Conservation (phyloP, 2,797 vertebrate species). For the Helostoma temminkii region DNA sequence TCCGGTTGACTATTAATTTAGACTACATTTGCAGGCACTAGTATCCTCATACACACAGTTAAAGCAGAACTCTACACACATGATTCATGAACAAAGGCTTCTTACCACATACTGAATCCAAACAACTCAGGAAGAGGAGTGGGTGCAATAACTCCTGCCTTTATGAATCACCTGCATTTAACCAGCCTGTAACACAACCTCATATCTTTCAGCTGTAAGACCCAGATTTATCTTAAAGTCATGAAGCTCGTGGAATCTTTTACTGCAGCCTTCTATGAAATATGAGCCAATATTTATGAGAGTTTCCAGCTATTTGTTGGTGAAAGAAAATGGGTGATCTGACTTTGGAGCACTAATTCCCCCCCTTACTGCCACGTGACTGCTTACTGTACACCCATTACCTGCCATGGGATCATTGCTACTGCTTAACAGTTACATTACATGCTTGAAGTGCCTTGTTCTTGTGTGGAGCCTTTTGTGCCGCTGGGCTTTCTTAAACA, state of each 20-base stretch:
- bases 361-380: conserved; percentile 22
- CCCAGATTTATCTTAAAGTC: conserved; percentile 8
- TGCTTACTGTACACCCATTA: conserved; percentile 41
- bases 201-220: conserved; percentile 19
- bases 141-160: conserved; percentile 6
- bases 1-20: conserved; percentile 11
- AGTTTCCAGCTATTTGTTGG: conserved; percentile 16
- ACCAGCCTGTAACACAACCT: conserved; percentile 18
- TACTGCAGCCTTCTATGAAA: conserved; percentile 35
- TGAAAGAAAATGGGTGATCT: conserved; percentile 39
- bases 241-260: conserved; percentile 37
- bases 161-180: conserved; percentile 37
- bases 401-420: conserved; percentile 21
- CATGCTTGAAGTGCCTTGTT: conserved; percentile 22
- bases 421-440: conserved; percentile 21
- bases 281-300: conserved; percentile 33
- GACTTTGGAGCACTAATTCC: conserved; percentile 28
- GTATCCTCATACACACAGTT: neutral
- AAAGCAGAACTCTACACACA: conserved; percentile 1
- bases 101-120: conserved; percentile 13
- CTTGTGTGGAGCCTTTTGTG: conserved; percentile 40
- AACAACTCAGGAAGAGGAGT: neutral
- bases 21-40: neutral
- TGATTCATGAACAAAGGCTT: conserved; percentile 10
- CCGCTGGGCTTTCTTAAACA: conserved; percentile 12